A percentile compares a stretch with the other conserved stretches of the same genome.
phyloP scores from a whole-genome alignment of 2,888 invertebrate species.

The Creontiades dilutus region DNA sequence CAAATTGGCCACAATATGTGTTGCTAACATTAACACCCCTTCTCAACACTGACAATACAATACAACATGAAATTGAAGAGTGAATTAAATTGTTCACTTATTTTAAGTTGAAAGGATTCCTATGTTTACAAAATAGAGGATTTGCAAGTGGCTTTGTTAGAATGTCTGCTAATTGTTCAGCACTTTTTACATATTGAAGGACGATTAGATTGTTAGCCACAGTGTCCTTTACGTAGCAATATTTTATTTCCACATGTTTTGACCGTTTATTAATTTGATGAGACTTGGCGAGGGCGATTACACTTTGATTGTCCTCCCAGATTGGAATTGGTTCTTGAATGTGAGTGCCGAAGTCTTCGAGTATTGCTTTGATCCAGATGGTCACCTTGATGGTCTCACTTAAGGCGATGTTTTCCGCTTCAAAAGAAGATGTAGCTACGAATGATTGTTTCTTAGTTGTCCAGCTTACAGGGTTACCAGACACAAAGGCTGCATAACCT shows the following conservation, averaged over 20 bases:
- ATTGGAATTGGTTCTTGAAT: slow-evolving; percentile 71
- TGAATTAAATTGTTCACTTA: too few relatives aligned
- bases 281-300: slow-evolving; percentile 75
- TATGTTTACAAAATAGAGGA: slow-evolving; percentile 1
- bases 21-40: too few relatives aligned
- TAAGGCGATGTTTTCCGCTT: slow-evolving; percentile 77
- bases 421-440: slow-evolving; percentile 75
- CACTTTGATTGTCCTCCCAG: slow-evolving; percentile 76
- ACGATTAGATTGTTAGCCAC: slow-evolving; percentile 48
- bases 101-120: not conserved
- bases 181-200: slow-evolving; percentile 16
- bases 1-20: too few relatives aligned
- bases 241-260: slow-evolving; percentile 76
- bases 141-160: slow-evolving; percentile 75
- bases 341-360: slow-evolving; percentile 74
- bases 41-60: too few relatives aligned
- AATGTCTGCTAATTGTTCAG: slow-evolving; percentile 75
- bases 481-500: slow-evolving; percentile 74
- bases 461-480: slow-evolving; percentile 58
- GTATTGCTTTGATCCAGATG: slow-evolving; percentile 75
- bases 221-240: slow-evolving; percentile 75
- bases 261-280: slow-evolving; percentile 75
- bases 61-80: too few relatives aligned
- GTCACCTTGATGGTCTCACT: slow-evolving; percentile 75
- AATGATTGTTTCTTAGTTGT: slow-evolving; percentile 27